Percentiles rank a stretch among this genome's conserved stretches.
Conservation (phyloP, 2,888 invertebrate genomes). For the Pocota personata region DNA sequence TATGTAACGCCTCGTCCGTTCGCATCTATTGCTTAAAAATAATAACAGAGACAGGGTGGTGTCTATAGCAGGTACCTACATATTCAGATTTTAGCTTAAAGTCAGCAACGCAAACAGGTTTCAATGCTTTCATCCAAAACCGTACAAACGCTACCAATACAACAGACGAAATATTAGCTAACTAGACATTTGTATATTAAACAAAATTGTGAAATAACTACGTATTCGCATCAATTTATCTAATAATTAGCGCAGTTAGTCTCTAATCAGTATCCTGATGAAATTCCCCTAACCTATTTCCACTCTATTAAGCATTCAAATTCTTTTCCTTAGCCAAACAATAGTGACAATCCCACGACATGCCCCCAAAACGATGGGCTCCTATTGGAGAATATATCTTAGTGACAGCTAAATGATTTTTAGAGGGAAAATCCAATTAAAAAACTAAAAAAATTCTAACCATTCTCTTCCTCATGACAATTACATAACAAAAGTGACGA, state of each 20-base stretch:
- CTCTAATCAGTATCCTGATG: background rate
- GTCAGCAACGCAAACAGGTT: background rate
- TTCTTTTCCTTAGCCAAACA: background rate
- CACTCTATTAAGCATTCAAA: background rate
- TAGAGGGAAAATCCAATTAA: background rate
- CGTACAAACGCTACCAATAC: background rate
- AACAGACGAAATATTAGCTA: background rate
- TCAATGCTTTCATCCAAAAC: background rate
- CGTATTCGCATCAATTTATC: background rate
- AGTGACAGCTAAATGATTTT: background rate
- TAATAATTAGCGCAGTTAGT: conserved; percentile 2
- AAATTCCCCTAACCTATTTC: conserved; percentile 39
- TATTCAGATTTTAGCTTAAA: background rate
- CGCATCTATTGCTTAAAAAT: background rate
- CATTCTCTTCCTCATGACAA: conserved; percentile 23
- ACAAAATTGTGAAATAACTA: conserved; percentile 34
- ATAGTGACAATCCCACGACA: background rate
- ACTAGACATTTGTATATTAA: background rate
- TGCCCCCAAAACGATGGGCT: background rate
- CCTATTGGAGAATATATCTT: background rate
- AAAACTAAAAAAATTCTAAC: background rate
- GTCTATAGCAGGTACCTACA: background rate
- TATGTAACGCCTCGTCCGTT: background rate
- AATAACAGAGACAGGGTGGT: background rate
- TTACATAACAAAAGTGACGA: conserved; percentile 61